Evolutionary conservation across 2,113 vertebrate species (phyloP).

Genomic region (Paramisgurnus dabryanus): DNA sequence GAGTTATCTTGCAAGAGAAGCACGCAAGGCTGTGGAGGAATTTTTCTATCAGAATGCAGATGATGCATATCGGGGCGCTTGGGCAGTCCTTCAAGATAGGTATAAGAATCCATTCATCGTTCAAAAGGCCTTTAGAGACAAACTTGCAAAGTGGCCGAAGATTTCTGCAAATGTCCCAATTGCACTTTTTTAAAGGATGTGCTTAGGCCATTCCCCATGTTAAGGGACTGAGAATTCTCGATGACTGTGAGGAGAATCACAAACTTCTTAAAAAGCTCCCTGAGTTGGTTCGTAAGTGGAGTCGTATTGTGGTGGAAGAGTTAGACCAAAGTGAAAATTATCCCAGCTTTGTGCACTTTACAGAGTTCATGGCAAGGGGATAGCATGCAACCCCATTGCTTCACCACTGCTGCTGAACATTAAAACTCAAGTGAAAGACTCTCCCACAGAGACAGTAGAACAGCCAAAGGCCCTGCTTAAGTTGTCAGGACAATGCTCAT

Average conservation of each 20-base stretch:
- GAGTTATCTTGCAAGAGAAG: conserved; percentile 25
- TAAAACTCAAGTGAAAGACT: not conserved
- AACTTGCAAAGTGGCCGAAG: not conserved
- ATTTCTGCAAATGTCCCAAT: not conserved
- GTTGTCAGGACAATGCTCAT: not conserved
- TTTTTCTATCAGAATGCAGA: conserved; percentile 44
- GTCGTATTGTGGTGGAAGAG: not conserved
- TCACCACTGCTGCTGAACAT: not conserved
- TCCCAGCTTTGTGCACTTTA: not conserved
- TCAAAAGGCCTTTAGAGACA: not conserved
- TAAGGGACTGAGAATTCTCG: no score
- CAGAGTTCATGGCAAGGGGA: not conserved
- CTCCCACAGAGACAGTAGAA: not conserved
- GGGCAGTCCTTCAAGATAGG: not conserved
- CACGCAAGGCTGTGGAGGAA: conserved; percentile 46
- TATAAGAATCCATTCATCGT: conserved; percentile 9
- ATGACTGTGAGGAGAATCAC: no score
- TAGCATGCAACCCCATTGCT: not conserved
- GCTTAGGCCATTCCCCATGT: not conserved
- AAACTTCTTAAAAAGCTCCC: no score
- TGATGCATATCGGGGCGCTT: conserved; percentile 29
- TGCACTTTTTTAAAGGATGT: not conserved
- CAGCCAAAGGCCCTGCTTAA: not conserved
- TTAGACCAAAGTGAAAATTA: not conserved
- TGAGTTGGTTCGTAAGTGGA: not conserved